These are phyloP conservation scores for Molothrus aeneus DNA, from an alignment of 2,797 vertebrate genomes.

Conservation along the genomic window DNA sequence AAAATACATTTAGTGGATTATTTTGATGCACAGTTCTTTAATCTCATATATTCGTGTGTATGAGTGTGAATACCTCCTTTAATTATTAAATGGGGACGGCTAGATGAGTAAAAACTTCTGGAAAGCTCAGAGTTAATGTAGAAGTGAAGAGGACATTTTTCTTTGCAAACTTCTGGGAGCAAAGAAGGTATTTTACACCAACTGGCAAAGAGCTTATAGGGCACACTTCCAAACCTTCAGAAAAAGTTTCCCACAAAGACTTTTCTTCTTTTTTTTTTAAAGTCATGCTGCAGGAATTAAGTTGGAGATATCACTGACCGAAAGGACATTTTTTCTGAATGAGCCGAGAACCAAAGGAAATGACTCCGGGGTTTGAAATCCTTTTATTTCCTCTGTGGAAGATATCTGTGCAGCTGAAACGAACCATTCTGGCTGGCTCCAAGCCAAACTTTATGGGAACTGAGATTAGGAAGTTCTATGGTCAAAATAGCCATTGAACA, in stretches of 20 bases:
- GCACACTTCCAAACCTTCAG: conserved; percentile 66
- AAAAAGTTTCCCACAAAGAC: conserved; percentile 68
- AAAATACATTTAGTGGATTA: not conserved
- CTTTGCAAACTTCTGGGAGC: conserved; percentile 45
- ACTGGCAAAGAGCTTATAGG: conserved; percentile 75
- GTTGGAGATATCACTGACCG: conserved; percentile 81
- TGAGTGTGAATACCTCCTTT: not conserved
- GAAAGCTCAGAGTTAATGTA: conserved; percentile 11
- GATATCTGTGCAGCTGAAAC: conserved; percentile 80
- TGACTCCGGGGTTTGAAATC: conserved; percentile 86
- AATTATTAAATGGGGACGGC: not conserved
- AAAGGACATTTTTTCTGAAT: conserved; percentile 82
- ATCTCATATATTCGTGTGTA: not conserved
- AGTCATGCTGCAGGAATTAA: conserved; percentile 80
- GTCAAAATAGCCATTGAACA: conserved; percentile 72
- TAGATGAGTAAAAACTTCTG: not conserved
- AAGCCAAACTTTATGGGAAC: conserved; percentile 81
- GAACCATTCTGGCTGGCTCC: conserved; percentile 73
- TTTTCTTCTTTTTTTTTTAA: conserved; percentile 60
- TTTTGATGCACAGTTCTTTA: not conserved
- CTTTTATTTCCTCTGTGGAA: conserved; percentile 84
- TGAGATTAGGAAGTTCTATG: conserved; percentile 73
- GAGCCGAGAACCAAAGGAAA: conserved; percentile 86
- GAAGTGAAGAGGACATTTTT: conserved; percentile 17
- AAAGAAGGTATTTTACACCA: conserved; percentile 72